These are phyloP conservation scores for Seriola aureovittata DNA, from an alignment of 2,113 vertebrate species.

Conservation along the genomic window DNA sequence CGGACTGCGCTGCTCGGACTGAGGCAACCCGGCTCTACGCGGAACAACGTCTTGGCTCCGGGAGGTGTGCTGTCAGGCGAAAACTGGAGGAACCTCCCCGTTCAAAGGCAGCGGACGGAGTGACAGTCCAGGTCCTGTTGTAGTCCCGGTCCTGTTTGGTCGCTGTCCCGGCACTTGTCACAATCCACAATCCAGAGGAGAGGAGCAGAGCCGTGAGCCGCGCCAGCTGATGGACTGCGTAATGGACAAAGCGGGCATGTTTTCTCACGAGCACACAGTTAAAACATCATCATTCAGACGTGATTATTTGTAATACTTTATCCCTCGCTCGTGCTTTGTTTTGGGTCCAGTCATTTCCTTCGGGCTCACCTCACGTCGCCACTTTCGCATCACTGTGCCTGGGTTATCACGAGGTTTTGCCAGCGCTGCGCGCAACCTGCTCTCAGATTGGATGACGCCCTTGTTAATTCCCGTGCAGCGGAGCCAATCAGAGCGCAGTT, in stretches of 20 bases:
- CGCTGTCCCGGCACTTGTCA: slow-evolving; percentile 67
- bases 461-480: slow-evolving; percentile 80
- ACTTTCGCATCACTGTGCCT: slow-evolving; percentile 92
- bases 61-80: slow-evolving; percentile 59
- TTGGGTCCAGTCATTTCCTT: slow-evolving; percentile 81
- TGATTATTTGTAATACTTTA: slow-evolving; percentile 33
- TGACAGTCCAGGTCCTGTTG: slow-evolving; percentile 44
- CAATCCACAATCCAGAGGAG: slow-evolving; percentile 78
- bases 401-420: slow-evolving; percentile 80
- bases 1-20: slow-evolving; percentile 82
- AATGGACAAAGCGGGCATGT: slow-evolving; percentile 43
- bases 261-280: slow-evolving; percentile 19
- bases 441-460: slow-evolving; percentile 94
- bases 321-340: slow-evolving; percentile 55
- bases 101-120: slow-evolving; percentile 22
- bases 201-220: slow-evolving; percentile 48
- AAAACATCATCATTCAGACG: slow-evolving; percentile 25
- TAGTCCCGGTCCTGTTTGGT: slow-evolving; percentile 35
- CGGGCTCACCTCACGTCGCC: slow-evolving; percentile 89
- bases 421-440: slow-evolving; percentile 90
- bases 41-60: slow-evolving; percentile 85
- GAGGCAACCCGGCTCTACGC: slow-evolving; percentile 77
- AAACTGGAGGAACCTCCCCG: slow-evolving; percentile 46
- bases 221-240: slow-evolving; percentile 51
- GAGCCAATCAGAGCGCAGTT: slow-evolving; percentile 90